Conservation (phyloP, 2,113 vertebrate species). For the Callocephalon fimbriatum region DNA sequence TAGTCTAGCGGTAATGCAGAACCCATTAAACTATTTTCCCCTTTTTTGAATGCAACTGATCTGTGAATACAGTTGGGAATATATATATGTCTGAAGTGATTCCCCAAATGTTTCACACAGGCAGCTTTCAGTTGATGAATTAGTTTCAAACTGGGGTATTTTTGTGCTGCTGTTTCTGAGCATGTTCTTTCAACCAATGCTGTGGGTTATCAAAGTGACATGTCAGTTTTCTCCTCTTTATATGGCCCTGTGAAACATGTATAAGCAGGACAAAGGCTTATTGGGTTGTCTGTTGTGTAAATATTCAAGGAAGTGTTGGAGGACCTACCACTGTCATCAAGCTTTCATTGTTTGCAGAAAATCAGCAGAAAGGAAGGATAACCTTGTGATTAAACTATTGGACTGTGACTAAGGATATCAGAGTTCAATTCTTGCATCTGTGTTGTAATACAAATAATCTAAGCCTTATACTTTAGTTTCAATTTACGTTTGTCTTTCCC, state of each 20-base stretch:
- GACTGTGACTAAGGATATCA: constrained; percentile 19
- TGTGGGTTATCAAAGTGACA: background rate
- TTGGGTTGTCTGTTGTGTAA: background rate
- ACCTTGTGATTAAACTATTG: constrained; percentile 29
- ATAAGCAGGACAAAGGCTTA: background rate
- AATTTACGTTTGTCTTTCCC: background rate
- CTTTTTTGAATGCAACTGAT: background rate
- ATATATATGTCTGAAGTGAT: background rate
- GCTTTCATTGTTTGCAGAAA: background rate
- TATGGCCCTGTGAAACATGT: background rate
- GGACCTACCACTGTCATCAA: background rate
- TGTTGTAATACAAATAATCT: background rate
- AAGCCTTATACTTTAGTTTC: background rate
- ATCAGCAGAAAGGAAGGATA: background rate
- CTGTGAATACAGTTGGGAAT: background rate
- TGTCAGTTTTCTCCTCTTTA: background rate
- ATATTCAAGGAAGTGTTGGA: background rate
- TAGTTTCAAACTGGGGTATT: background rate
- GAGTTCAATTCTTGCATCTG: background rate
- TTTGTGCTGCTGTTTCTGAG: background rate
- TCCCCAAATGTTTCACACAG: background rate
- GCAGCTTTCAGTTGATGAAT: background rate
- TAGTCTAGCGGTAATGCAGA: background rate
- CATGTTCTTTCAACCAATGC: background rate
- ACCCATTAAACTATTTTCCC: background rate